Evolutionary conservation across 2,113 vertebrate species (phyloP).

Genomic region (Stigmatopora argus): DNA sequence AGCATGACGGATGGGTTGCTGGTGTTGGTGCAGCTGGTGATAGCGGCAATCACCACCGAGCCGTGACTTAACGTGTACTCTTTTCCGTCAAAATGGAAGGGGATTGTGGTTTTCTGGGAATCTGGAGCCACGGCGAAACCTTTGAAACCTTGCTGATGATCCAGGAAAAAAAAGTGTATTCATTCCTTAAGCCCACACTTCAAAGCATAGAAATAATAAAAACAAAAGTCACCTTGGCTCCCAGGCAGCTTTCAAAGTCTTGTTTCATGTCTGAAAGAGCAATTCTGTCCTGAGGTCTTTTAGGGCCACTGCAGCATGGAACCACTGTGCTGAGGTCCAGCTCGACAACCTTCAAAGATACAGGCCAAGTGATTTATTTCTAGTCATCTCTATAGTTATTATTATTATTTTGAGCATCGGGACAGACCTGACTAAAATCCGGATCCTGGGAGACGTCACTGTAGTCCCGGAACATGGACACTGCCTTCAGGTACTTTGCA

Average conservation of each 20-base stretch:
- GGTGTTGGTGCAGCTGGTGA: conserved; percentile 98
- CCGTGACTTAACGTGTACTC: conserved; percentile 82
- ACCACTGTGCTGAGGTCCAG: conserved; percentile 84
- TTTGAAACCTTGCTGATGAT: conserved; percentile 91
- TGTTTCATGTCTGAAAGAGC: conserved; percentile 85
- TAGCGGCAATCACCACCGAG: conserved; percentile 94
- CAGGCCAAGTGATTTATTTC: neutral
- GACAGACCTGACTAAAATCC: conserved; percentile 82
- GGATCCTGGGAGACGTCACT: conserved; percentile 80
- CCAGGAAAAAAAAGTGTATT: neutral
- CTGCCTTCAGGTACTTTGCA: conserved; percentile 80
- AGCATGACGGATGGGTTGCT: conserved; percentile 98
- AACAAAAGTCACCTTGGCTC: conserved; percentile 75
- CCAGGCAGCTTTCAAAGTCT: conserved; percentile 86
- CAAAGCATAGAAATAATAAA: neutral
- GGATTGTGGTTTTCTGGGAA: conserved; percentile 59
- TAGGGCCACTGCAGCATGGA: conserved; percentile 94
- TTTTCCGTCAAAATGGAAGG: conserved; percentile 74
- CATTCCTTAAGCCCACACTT: neutral
- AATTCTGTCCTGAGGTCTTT: conserved; percentile 92
- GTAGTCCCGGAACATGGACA: conserved; percentile 89
- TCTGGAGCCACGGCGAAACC: conserved; percentile 83
- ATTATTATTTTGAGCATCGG: neutral
- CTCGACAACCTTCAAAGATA: conserved; percentile 51
- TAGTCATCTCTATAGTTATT: too few species aligned